These are phyloP conservation scores for Centrocercus urophasianus DNA, from an alignment of 2,113 vertebrate genomes.

Conservation along the genomic window DNA sequence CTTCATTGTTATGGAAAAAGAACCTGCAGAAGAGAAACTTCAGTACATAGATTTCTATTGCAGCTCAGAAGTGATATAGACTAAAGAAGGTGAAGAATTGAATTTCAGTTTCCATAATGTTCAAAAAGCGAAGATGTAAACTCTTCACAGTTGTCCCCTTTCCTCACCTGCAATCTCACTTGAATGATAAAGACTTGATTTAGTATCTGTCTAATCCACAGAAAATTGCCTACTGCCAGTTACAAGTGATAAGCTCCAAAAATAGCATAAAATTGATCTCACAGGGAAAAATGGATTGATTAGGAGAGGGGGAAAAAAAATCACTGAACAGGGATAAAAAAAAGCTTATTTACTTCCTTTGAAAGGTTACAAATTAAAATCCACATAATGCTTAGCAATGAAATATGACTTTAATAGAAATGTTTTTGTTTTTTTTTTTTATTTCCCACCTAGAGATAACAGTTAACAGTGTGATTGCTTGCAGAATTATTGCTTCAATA, in stretches of 20 bases:
- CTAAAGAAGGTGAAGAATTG: background rate
- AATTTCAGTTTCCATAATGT: background rate
- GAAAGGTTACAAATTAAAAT: constrained; percentile 59
- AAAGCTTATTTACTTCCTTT: constrained; percentile 35
- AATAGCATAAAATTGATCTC: constrained; percentile 48
- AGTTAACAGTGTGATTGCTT: constrained; percentile 13
- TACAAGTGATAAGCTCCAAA: background rate
- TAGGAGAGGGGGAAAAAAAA: background rate
- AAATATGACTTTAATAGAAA: constrained; percentile 38
- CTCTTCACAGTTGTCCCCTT: background rate
- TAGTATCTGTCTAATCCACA: background rate
- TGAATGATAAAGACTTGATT: background rate
- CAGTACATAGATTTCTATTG: background rate
- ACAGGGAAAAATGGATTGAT: background rate
- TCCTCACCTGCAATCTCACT: background rate
- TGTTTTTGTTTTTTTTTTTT: background rate
- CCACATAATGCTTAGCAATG: background rate
- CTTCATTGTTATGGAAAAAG: background rate
- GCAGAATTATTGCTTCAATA: constrained; percentile 46
- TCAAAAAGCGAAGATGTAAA: background rate
- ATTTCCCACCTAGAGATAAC: constrained; percentile 18
- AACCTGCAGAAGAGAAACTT: background rate
- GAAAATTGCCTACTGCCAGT: constrained; percentile 7
- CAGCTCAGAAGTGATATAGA: background rate
- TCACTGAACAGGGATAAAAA: constrained; percentile 9